Conservation (phyloP, 2,113 vertebrate species). For the Ptyas mucosa region DNA sequence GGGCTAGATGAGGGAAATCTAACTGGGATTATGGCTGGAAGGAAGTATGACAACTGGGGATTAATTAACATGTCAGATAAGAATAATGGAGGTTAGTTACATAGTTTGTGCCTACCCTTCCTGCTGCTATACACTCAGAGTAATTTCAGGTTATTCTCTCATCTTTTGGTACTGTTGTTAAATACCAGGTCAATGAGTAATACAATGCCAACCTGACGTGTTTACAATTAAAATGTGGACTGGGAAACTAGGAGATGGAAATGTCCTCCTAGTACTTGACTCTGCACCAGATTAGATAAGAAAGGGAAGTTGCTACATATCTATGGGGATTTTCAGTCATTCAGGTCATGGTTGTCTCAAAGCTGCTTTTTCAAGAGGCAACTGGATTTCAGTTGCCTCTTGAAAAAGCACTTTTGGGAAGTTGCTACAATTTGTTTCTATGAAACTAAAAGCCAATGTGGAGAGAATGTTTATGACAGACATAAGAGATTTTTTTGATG, state of each 20-base stretch:
- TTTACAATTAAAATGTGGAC: background rate
- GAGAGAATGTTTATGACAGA: background rate
- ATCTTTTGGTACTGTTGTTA: background rate
- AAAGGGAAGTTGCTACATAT: background rate
- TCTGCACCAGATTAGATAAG: background rate
- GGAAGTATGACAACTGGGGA: background rate
- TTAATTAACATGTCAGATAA: background rate
- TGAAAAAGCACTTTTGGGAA: too few species aligned
- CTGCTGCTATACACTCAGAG: background rate
- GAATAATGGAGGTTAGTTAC: background rate
- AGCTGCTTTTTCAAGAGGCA: too few species aligned
- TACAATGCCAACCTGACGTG: background rate
- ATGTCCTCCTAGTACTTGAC: background rate
- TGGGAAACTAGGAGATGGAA: background rate
- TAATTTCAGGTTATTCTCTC: background rate
- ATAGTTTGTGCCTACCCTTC: background rate
- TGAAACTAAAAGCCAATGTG: background rate
- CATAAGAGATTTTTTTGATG: background rate
- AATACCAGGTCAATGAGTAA: background rate
- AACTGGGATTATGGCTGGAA: background rate
- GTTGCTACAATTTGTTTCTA: background rate
- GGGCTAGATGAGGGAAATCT: background rate
- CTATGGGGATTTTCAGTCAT: background rate
- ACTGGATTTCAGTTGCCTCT: too few species aligned
- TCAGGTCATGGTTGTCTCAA: too few species aligned